Conservation (phyloP, 2,888 invertebrate genomes). For the Pheosia gnoma region DNA sequence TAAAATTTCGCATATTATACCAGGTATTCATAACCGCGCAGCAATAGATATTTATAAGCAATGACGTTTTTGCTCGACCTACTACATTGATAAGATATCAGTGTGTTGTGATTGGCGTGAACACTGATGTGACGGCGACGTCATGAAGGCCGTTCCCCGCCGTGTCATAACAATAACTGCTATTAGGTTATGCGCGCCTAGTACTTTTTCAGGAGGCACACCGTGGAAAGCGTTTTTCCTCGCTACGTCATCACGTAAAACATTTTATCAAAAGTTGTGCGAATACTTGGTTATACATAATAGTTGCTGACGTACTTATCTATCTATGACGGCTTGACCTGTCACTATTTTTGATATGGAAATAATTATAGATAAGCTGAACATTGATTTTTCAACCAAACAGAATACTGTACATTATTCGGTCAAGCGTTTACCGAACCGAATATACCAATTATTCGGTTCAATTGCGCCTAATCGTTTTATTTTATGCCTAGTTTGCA, state of each 20-base stretch:
- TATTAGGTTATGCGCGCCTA: slow-evolving; percentile 71
- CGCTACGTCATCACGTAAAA: slow-evolving; percentile 43
- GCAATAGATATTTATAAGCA: slow-evolving; percentile 36
- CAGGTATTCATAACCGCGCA: slow-evolving; percentile 53
- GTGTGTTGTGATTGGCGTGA: slow-evolving; percentile 53
- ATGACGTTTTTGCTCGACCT: slow-evolving; percentile 42
- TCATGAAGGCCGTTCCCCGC: slow-evolving; percentile 57
- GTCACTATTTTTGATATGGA: no score
- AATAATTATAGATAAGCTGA: neutral
- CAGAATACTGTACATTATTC: no score
- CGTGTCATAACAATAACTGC: slow-evolving; percentile 66
- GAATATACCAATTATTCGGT: no score
- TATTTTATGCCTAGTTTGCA: no score
- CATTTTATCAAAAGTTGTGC: slow-evolving; percentile 6
- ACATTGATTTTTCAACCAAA: no score
- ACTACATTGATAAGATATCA: slow-evolving; percentile 69
- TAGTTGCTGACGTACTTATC: no score
- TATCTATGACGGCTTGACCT: no score
- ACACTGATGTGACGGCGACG: slow-evolving; percentile 59
- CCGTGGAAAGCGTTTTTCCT: slow-evolving; percentile 68
- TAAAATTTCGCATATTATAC: slow-evolving; percentile 57
- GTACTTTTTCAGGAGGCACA: slow-evolving; percentile 74
- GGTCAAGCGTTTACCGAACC: no score
- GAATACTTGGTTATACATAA: no score
- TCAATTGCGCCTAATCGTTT: no score